Percentiles rank a stretch among this genome's conserved stretches.
These are phyloP conservation scores for Trematomus bernacchii DNA, from an alignment of 2,797 vertebrate species.

Conservation along the genomic window DNA sequence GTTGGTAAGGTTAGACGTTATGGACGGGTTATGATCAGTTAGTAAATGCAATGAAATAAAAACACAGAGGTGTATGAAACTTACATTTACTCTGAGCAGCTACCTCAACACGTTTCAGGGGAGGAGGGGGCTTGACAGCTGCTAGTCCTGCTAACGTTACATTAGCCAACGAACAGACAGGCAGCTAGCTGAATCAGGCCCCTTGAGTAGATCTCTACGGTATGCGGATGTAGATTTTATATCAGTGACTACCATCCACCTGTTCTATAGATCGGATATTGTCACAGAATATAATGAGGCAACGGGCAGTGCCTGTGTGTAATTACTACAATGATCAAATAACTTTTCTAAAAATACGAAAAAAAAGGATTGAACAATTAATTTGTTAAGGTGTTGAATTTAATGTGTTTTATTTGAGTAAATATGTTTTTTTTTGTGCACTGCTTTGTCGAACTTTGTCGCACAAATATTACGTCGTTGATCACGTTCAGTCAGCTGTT, in stretches of 20 bases:
- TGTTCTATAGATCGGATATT: slow-evolving; percentile 37
- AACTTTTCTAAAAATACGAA: fast-evolving
- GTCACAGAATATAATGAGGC: background rate
- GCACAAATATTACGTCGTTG: slow-evolving; percentile 57
- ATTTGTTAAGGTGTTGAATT: fast-evolving
- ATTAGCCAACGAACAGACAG: slow-evolving; percentile 30
- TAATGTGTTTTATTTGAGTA: background rate
- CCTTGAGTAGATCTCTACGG: background rate
- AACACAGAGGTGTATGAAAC: slow-evolving; percentile 30
- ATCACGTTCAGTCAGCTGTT: slow-evolving; percentile 75
- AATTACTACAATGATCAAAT: background rate
- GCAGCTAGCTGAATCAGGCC: slow-evolving; percentile 27
- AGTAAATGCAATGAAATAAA: background rate
- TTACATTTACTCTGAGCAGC: slow-evolving; percentile 67
- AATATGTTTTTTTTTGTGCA: background rate
- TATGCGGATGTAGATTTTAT: fast-evolving
- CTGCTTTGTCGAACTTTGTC: slow-evolving; percentile 65
- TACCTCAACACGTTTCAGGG: slow-evolving; percentile 63
- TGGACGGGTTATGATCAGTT: fast-evolving
- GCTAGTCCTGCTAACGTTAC: background rate
- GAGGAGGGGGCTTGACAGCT: slow-evolving; percentile 37
- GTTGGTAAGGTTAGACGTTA: too few relatives aligned
- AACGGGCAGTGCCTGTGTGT: slow-evolving; percentile 39
- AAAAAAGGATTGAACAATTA: fast-evolving
- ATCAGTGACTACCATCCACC: fast-evolving